Evolutionary conservation across 2,797 vertebrate genomes (phyloP), one percentile per base, ranked within the genome.

Genomic region (Dermochelys coriacea): DNA sequence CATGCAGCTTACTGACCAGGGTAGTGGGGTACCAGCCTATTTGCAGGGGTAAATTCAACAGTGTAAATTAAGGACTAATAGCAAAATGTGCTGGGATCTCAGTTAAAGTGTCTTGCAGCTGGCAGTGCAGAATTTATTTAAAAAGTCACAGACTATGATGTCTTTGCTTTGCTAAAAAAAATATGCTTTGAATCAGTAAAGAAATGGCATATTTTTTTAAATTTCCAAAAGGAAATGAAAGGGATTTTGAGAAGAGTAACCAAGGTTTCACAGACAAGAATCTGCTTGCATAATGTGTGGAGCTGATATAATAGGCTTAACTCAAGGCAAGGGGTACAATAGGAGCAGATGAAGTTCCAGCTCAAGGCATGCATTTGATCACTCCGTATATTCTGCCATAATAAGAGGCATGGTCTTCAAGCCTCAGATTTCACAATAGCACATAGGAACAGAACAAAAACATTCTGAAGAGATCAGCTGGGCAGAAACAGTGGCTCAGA

Each of bases 211-310:
- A 84, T 94, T 93, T 97, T 96, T 97, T 97, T 93, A 88, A 91
- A 97, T 97, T 97, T 97, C 95, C 94, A 90, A 97, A 89, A 98
- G 98, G 98, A 98, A 98, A 98, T 98, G 88, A 98, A 97, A 97
- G 93, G 95, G 97, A 97, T 98, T 96, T 86, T 93, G 96, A 97
- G 93, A 77, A 86, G 89, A 96, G 88, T 84, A 96, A 92, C 89
- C 0, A 0, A 89, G 82, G 64, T 86, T 92, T 93, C 87, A 83
- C 94, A 96, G 94, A 88, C 90, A 95, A 95, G 96, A 96, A 97
- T 96, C 91, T 31, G 21, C 94, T 97, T 95, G 95, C 25, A 0
- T 96, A 96, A 97, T 94, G 93, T 95, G 89, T 74, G 14, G 79
- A 93, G 80, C 91, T 97, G 94, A 90, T 94, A 59, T 2, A 87